Conservation (phyloP, 2,113 vertebrate genomes). For the Tragelaphus imberbis region DNA sequence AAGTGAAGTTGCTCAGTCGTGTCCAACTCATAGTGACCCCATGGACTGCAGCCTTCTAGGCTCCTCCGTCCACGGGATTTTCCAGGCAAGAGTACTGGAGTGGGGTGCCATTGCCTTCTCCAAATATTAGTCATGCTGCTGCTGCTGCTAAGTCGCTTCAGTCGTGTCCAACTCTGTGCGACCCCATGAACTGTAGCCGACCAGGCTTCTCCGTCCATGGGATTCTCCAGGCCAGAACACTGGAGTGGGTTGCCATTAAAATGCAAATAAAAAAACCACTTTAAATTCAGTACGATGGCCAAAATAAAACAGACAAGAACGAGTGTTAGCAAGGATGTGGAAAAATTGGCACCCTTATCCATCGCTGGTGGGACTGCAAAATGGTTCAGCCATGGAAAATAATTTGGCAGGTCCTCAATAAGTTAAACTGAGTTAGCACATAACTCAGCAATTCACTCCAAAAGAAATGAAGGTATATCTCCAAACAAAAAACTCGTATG, state of each 20-base stretch:
- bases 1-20: no score
- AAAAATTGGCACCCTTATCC: neutral
- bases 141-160: no score
- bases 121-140: no score
- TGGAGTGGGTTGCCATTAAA: neutral
- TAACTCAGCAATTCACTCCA: neutral
- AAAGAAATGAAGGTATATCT: neutral
- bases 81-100: no score
- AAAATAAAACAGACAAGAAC: neutral
- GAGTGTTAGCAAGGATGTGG: neutral
- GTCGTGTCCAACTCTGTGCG: fast-evolving
- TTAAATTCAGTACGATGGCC: neutral
- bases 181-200: no score
- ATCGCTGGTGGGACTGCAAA: neutral
- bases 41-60: no score
- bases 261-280: neutral
- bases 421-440: neutral
- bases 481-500: neutral
- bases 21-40: no score
- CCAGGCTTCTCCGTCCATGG: no score
- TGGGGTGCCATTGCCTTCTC: no score
- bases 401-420: neutral
- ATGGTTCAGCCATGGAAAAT: neutral
- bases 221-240: no score
- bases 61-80: no score